Conservation (phyloP, 2,113 vertebrate species). For the Arvicanthis niloticus region DNA sequence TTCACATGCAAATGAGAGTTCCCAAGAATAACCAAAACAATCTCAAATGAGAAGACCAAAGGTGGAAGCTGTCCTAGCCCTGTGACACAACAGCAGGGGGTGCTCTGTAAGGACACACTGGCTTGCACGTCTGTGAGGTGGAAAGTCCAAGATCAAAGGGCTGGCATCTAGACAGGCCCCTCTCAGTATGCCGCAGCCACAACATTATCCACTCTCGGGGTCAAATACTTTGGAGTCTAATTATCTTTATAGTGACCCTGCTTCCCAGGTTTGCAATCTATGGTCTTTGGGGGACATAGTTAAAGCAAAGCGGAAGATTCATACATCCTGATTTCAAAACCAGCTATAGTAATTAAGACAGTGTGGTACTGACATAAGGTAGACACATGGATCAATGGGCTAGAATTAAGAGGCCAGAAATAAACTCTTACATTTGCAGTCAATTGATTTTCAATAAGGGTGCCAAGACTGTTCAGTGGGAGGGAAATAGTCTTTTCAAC, state of each 20-base stretch:
- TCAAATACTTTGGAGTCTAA: not conserved
- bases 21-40: not conserved
- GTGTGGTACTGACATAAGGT: not conserved
- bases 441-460: conserved; percentile 7
- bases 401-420: conserved; percentile 13
- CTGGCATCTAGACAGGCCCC: not conserved
- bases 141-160: not conserved
- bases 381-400: conserved; percentile 29
- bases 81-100: not conserved
- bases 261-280: not conserved
- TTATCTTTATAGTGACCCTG: not conserved
- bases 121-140: not conserved
- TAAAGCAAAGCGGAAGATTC: not conserved
- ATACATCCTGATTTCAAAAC: conserved; percentile 3
- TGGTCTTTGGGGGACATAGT: not conserved
- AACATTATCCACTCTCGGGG: not conserved
- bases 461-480: conserved; percentile 4
- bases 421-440: conserved; percentile 11
- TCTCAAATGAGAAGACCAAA: not conserved
- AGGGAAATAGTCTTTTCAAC: not conserved
- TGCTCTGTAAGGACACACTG: not conserved
- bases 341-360: not conserved
- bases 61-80: not conserved
- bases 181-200: not conserved
- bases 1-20: not conserved